phyloP scores from a whole-genome alignment of 2,113 vertebrate species.

The Nesogale talazaci region DNA sequence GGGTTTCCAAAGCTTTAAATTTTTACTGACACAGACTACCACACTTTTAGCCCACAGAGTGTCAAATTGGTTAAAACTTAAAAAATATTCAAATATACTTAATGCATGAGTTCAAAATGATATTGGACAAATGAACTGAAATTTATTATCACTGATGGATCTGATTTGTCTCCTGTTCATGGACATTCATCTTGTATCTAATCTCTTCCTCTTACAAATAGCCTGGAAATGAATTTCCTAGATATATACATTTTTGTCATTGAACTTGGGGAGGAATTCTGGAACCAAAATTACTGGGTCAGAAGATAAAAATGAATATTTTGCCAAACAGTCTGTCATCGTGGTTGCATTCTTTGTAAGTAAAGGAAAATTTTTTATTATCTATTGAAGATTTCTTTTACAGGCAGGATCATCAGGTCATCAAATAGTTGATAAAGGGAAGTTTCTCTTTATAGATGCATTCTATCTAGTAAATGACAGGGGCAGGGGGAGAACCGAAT shows the following conservation, averaged over 20 bases:
- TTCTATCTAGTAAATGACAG: neutral
- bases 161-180: neutral
- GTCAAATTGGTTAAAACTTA: neutral
- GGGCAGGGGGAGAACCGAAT: neutral
- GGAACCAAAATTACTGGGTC: neutral
- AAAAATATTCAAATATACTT: neutral
- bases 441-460: neutral
- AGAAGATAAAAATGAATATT: neutral
- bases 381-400: neutral
- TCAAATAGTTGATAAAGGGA: neutral
- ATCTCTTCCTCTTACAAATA: neutral
- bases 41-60: neutral
- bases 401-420: neutral
- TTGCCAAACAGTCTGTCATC: neutral
- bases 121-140: slow-evolving; percentile 19
- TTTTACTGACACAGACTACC: neutral
- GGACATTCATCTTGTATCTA: neutral
- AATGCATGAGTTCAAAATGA: neutral
- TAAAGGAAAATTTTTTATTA: neutral
- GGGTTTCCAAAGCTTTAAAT: too few species aligned
- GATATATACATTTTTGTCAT: neutral
- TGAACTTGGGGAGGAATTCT: neutral
- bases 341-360: neutral
- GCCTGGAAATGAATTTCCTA: neutral
- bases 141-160: neutral